Base-by-base conservation (phyloP, 2,888 invertebrate genomes). In the Pherbina coryleti region DNA sequence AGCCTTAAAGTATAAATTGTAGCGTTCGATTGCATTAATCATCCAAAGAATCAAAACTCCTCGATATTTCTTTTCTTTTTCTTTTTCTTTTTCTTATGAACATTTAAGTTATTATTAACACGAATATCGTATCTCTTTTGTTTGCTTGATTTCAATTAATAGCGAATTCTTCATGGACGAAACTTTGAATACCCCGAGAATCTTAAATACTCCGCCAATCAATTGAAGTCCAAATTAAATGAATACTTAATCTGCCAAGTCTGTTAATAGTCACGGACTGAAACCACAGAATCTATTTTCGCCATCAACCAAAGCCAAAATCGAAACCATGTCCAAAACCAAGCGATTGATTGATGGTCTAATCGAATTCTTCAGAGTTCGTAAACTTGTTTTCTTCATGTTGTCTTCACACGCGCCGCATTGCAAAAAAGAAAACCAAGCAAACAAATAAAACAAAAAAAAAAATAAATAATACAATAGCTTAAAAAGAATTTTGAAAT, bases 311-410 rank as follows among this genome's bases (percentile, higher is more conserved):
- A 70, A 7, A 44, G 31, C 49, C 60, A 22, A 62, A 71, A 55
- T 49, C 28, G 51, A 62, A 74, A 74, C 37, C 53, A 34, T 34
- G 66, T 51, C 75, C 75, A 75, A 55, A 64, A 44, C 66, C 66
- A 34, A 28, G 19, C 69, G 14, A 51, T 69, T 69, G 69, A 37
- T 75, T 55, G 67, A 67, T 67, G 67, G 67, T 66, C 67, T 53
- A 75, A 66, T 49, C 74, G 53, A 64, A 75, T 75, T 75, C 64
- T 74, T 72, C n/a, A 66, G 28, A 64, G 53, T 49, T 34, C 25
- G 64, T 28, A 37, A 74, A 74, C 74, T 74, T 28, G 74, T 74
- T 74, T 64, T n/a, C 31, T 9, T 14, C 19, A 55, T 28, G 75
- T 62, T 49, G 73, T 25, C 28, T 44, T 14, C 28, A 53, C 49